These are phyloP conservation scores for Cardinalis cardinalis DNA, from an alignment of 2,113 vertebrate genomes.

Conservation along the genomic window DNA sequence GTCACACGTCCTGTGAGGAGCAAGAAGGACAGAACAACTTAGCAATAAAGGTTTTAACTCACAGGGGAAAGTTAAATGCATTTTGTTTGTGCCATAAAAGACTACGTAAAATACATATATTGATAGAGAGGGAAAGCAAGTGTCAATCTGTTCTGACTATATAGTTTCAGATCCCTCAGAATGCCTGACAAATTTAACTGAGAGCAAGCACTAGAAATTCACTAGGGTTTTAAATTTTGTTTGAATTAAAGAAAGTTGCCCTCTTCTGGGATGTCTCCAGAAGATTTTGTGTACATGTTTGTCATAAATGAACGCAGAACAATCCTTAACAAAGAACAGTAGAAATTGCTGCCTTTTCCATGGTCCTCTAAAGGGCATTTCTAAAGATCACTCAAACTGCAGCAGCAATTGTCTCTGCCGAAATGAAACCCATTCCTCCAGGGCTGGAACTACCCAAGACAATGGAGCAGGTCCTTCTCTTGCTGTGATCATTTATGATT, in stretches of 20 bases:
- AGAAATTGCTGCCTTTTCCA: neutral
- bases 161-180: neutral
- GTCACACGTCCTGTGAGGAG: neutral
- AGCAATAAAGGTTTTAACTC: neutral
- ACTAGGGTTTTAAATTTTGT: neutral
- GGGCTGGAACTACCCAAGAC: neutral
- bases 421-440: neutral
- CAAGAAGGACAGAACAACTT: fast-evolving
- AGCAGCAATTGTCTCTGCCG: neutral
- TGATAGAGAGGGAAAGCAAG: neutral
- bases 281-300: neutral
- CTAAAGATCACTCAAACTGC: neutral
- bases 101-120: neutral
- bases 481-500: neutral
- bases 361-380: neutral
- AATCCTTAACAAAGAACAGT: neutral
- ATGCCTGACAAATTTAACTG: neutral
- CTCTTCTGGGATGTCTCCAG: neutral
- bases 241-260: neutral
- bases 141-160: neutral
- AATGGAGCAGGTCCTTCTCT: neutral
- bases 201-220: neutral
- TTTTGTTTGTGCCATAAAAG: neutral
- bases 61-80: neutral
- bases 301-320: neutral